These are phyloP conservation scores for Lonchura striata DNA, from an alignment of 2,113 vertebrate genomes.

Conservation along the genomic window DNA sequence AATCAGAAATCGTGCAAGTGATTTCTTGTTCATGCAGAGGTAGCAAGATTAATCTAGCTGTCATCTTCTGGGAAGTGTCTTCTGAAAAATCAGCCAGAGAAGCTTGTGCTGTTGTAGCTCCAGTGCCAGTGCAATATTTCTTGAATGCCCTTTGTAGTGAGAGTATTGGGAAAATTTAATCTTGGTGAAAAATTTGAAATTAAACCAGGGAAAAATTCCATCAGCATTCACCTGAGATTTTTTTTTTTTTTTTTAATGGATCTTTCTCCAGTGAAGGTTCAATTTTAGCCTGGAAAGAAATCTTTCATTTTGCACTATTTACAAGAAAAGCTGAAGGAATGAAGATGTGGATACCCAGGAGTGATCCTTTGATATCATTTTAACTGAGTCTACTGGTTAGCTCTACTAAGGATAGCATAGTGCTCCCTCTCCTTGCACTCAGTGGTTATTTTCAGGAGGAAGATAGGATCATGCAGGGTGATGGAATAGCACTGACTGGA, in stretches of 20 bases:
- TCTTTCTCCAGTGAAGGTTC: background rate
- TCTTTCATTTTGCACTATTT: background rate
- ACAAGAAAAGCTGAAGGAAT: background rate
- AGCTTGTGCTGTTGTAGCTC: background rate
- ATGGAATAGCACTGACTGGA: background rate
- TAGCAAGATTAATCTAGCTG: background rate
- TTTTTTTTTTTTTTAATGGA: background rate
- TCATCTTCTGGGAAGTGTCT: background rate
- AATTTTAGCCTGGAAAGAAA: background rate
- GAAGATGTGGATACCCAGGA: background rate
- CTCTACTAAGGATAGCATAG: background rate
- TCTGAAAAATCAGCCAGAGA: background rate
- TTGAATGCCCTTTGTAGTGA: background rate
- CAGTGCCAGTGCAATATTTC: background rate
- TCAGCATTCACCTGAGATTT: background rate
- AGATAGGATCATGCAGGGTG: background rate
- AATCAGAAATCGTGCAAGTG: background rate
- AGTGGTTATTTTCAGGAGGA: background rate
- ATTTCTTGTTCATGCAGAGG: background rate
- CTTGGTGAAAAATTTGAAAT: background rate
- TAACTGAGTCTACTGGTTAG: background rate
- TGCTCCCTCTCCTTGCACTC: background rate
- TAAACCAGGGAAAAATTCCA: background rate
- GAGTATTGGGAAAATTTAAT: background rate
- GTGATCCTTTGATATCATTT: background rate